phyloP scores from a whole-genome alignment of 2,797 vertebrate genomes.

The Catharus ustulatus region DNA sequence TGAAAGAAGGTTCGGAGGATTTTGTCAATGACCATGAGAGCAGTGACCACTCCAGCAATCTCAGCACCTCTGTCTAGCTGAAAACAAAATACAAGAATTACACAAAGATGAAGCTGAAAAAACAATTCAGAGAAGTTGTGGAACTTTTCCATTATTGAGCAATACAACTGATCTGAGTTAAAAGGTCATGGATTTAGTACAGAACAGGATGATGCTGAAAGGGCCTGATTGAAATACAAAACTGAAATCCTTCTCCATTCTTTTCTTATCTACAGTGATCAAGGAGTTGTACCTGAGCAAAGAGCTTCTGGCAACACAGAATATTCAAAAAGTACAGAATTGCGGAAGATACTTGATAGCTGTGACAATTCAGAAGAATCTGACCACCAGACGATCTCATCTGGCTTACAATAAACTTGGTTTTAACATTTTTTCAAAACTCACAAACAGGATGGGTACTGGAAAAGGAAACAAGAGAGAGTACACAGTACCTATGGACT shows the following conservation, averaged over 20 bases:
- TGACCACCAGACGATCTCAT: accelerated
- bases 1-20: not conserved
- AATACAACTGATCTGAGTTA: not conserved
- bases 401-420: not conserved
- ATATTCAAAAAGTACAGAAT: not conserved
- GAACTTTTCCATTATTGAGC: slow-evolving; percentile 11
- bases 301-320: not conserved
- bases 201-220: slow-evolving; percentile 23
- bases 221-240: not conserved
- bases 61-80: not conserved
- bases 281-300: not conserved
- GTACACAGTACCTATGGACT: not conserved
- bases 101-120: slow-evolving; percentile 1
- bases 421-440: not conserved
- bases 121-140: not conserved
- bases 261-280: not conserved
- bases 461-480: slow-evolving; percentile 5
- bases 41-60: not conserved
- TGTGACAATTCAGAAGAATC: not conserved
- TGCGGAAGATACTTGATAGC: not conserved
- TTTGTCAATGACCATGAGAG: not conserved
- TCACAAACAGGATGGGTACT: not conserved
- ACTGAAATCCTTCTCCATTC: not conserved
- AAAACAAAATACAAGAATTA: not conserved
- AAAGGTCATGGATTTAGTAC: not conserved